Percentiles rank a stretch among this genome's conserved stretches.
Conservation (phyloP, 2,888 invertebrate genomes). For the Mythimna albipuncta region DNA sequence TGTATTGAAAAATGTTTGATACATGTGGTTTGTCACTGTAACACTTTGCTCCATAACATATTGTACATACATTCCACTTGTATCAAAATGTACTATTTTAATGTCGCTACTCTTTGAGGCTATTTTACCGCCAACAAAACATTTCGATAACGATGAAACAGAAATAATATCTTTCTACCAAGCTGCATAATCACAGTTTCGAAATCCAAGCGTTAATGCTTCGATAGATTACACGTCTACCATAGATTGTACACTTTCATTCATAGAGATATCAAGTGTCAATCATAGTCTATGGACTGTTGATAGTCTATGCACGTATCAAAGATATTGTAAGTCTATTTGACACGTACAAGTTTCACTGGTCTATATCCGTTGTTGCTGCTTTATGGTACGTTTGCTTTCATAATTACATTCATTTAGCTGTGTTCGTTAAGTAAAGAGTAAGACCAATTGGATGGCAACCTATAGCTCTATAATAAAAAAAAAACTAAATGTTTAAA, state of each 20-base stretch:
- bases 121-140: neutral
- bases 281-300: slow-evolving; percentile 43
- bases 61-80: no score
- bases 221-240: slow-evolving; percentile 17
- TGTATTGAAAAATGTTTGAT: no score
- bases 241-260: slow-evolving; percentile 48
- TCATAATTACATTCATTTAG: neutral
- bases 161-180: neutral
- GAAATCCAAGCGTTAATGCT: slow-evolving; percentile 20
- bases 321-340: slow-evolving; percentile 42
- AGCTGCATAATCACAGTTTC: slow-evolving; percentile 21
- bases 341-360: slow-evolving; percentile 51
- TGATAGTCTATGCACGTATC: slow-evolving; percentile 49
- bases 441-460: no score
- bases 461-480: no score
- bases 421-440: neutral
- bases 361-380: slow-evolving; percentile 19
- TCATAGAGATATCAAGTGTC: slow-evolving; percentile 55
- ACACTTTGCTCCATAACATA: no score
- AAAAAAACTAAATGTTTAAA: no score
- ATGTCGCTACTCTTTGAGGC: no score
- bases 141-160: neutral
- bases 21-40: no score
- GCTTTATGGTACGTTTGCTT: slow-evolving; percentile 39
- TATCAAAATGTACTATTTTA: no score